Conservation (phyloP, 1,140 invertebrate species). For the Vanessa tameamea region DNA sequence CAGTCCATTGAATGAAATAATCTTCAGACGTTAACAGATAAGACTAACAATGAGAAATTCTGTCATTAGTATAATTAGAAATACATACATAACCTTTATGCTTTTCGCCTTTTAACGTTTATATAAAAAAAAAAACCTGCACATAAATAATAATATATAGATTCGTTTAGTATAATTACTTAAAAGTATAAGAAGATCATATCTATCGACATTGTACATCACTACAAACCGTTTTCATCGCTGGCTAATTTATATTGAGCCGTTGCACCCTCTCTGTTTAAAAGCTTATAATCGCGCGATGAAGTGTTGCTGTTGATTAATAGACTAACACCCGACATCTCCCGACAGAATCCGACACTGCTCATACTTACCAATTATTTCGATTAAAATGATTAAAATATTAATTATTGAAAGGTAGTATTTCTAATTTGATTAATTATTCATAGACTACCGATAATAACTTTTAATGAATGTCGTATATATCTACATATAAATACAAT, state of each 20-base stretch:
- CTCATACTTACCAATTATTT: slow-evolving; percentile 35
- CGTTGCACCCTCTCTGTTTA: slow-evolving; percentile 66
- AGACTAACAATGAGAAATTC: no score
- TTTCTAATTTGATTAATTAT: neutral
- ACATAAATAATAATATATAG: no score
- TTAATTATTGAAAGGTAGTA: neutral
- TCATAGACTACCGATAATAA: no score
- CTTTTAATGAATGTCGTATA: no score
- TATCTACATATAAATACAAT: no score
- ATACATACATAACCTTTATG: no score
- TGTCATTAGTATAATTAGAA: no score
- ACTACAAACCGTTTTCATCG: slow-evolving; percentile 61
- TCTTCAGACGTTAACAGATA: no score
- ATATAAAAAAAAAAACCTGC: no score
- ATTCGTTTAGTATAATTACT: no score
- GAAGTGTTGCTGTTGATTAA: slow-evolving; percentile 73
- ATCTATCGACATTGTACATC: slow-evolving; percentile 40
- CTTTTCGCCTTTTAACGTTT: no score
- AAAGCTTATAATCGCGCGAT: slow-evolving; percentile 77
- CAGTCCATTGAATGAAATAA: neutral
- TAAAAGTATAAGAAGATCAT: neutral
- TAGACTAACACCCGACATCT: slow-evolving; percentile 42
- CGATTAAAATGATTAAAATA: slow-evolving; percentile 36
- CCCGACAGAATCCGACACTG: neutral
- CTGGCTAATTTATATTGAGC: slow-evolving; percentile 71